phyloP scores from a whole-genome alignment of 1,140 invertebrate genomes.

The Ladona fulva region DNA sequence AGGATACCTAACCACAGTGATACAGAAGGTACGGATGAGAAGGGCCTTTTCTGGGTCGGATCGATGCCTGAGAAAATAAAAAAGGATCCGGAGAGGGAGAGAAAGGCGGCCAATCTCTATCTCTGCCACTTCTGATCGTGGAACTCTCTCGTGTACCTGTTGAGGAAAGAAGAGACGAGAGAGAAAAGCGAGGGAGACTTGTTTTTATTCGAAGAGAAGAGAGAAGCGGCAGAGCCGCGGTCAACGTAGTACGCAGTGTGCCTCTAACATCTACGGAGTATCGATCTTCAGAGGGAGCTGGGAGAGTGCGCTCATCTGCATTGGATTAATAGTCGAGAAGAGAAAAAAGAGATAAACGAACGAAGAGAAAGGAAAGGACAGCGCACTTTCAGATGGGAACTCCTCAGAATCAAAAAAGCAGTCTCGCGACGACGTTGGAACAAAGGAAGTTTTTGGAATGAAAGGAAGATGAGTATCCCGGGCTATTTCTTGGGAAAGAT shows the following conservation, averaged over 20 bases:
- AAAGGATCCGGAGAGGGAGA: neutral
- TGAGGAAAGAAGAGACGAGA: neutral
- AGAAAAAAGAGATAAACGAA: no score
- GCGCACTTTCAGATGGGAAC: no score
- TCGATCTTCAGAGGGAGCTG: no score
- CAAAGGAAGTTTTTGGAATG: no score
- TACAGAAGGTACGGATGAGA: neutral
- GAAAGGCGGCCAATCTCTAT: neutral
- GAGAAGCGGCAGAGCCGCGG: neutral
- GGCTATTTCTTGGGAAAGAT: no score
- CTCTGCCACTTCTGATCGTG: neutral
- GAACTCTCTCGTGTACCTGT: neutral
- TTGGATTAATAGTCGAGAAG: no score
- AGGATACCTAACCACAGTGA: neutral
- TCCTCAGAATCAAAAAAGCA: no score
- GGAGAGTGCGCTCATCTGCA: no score
- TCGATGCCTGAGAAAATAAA: neutral
- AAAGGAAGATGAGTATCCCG: no score
- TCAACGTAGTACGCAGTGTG: neutral
- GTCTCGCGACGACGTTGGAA: no score
- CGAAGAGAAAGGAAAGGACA: no score
- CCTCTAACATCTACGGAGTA: neutral
- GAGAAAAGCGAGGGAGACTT: neutral
- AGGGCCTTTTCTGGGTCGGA: neutral
- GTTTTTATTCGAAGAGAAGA: neutral